Conservation (phyloP, 1,140 invertebrate genomes). For the Leptopilina boulardi region DNA sequence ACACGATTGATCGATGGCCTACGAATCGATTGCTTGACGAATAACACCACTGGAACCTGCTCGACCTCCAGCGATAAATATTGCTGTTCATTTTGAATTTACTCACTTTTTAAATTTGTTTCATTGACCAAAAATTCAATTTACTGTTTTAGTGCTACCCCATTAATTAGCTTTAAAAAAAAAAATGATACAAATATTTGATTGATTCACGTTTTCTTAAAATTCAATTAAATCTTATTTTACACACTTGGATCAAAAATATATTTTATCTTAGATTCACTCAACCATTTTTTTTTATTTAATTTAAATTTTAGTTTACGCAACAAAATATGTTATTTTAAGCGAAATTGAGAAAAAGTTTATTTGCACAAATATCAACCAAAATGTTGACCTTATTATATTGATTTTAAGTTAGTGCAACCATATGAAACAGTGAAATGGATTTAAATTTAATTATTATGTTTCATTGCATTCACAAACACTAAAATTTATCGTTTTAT, state of each 20-base stretch:
- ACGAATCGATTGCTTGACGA: conserved; percentile 57
- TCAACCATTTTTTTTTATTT: too few species aligned
- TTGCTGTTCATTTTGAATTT: conserved; percentile 12
- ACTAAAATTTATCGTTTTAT: conserved; percentile 12
- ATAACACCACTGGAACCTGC: conserved; percentile 18
- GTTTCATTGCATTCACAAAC: background rate
- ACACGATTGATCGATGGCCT: conserved; percentile 67
- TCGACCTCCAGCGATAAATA: conserved; percentile 16
- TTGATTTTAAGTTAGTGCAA: background rate
- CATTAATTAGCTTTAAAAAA: conserved; percentile 22
- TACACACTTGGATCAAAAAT: too few species aligned
- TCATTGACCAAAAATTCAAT: conserved; percentile 32
- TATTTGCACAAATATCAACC: too few species aligned
- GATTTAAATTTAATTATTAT: conserved; percentile 4
- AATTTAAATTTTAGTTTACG: too few species aligned
- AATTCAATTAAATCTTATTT: too few species aligned
- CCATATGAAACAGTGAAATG: background rate
- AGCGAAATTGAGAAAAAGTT: too few species aligned
- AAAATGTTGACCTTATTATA: background rate
- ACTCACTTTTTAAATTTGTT: conserved; percentile 34
- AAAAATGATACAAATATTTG: too few species aligned
- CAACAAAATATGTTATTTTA: too few species aligned
- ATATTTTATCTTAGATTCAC: too few species aligned
- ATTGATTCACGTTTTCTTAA: too few species aligned
- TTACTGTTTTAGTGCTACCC: background rate